Conservation (phyloP, 2,888 invertebrate species). For the Heliconius cydno region DNA sequence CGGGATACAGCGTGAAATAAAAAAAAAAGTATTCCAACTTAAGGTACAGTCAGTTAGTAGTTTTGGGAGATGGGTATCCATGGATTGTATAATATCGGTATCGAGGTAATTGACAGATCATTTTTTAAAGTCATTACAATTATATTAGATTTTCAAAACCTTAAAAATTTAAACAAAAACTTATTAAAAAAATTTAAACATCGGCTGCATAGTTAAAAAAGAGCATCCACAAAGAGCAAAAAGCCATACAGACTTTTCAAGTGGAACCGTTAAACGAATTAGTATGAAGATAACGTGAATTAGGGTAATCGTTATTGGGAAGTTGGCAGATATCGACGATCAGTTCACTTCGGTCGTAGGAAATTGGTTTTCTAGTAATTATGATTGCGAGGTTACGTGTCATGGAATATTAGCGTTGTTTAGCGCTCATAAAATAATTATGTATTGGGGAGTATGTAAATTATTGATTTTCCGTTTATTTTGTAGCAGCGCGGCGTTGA, state of each 20-base stretch:
- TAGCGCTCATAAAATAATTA: not conserved
- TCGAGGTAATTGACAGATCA: too few relatives aligned
- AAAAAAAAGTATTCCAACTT: too few relatives aligned
- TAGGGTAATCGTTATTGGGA: constrained; percentile 45
- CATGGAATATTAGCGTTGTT: not conserved
- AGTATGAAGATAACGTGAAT: constrained; percentile 47
- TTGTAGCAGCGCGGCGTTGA: not conserved
- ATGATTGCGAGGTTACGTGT: constrained; percentile 22
- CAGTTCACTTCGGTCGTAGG: constrained; percentile 25
- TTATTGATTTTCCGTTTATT: too few relatives aligned
- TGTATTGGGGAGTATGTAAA: not conserved
- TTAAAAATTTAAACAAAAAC: too few relatives aligned
- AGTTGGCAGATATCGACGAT: constrained; percentile 40
- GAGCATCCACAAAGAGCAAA: not conserved
- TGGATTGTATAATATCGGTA: too few relatives aligned
- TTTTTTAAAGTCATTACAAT: too few relatives aligned
- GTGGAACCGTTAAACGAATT: constrained; percentile 38
- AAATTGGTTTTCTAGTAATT: constrained; percentile 31
- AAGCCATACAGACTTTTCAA: constrained; percentile 39
- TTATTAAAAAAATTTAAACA: too few relatives aligned
- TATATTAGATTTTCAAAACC: too few relatives aligned
- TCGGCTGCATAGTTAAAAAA: not conserved
- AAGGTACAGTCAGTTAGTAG: too few relatives aligned
- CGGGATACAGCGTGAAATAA: too few relatives aligned
- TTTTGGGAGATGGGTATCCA: too few relatives aligned